Evolutionary conservation across 2,888 invertebrate species (phyloP).

Genomic region (Agrilus mali): DNA sequence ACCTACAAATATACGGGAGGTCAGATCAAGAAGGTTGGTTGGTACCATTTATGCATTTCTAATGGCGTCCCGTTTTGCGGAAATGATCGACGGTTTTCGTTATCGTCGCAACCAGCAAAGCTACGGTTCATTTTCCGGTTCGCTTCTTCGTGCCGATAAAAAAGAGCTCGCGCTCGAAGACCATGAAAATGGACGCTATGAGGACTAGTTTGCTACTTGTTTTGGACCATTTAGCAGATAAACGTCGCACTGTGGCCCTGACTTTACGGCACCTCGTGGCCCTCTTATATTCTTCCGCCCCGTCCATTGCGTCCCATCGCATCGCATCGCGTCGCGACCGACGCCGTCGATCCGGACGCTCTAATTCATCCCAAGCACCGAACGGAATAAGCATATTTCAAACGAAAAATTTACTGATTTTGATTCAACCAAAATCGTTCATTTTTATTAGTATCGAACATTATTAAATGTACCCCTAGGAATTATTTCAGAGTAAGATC

Average conservation of each 20-base stretch:
- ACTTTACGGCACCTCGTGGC: slow-evolving; percentile 33
- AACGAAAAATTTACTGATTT: too few relatives aligned
- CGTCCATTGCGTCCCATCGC: too few relatives aligned
- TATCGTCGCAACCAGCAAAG: slow-evolving; percentile 34
- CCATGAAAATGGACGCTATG: slow-evolving; percentile 31
- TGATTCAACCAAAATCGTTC: too few relatives aligned
- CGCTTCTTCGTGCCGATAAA: slow-evolving; percentile 32
- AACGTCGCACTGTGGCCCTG: slow-evolving; percentile 32
- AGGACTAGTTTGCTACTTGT: slow-evolving; percentile 33
- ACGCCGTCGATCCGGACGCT: too few relatives aligned
- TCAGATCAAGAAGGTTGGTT: slow-evolving; percentile 20
- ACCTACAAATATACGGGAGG: slow-evolving; percentile 26
- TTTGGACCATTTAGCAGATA: slow-evolving; percentile 36
- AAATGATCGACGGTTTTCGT: slow-evolving; percentile 38
- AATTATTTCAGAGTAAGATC: too few relatives aligned
- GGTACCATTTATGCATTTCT: slow-evolving; percentile 34
- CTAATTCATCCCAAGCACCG: too few relatives aligned
- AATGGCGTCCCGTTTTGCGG: slow-evolving; percentile 33
- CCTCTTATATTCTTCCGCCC: slow-evolving; percentile 12
- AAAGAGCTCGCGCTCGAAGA: slow-evolving; percentile 33
- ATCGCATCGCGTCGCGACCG: too few relatives aligned
- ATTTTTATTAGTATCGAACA: too few relatives aligned
- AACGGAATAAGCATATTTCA: too few relatives aligned
- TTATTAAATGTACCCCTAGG: too few relatives aligned
- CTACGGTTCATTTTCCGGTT: slow-evolving; percentile 36